Evolutionary conservation across 2,797 vertebrate species (phyloP), one percentile per base, ranked within the genome.

Genomic region (Typhlichthys subterraneus): DNA sequence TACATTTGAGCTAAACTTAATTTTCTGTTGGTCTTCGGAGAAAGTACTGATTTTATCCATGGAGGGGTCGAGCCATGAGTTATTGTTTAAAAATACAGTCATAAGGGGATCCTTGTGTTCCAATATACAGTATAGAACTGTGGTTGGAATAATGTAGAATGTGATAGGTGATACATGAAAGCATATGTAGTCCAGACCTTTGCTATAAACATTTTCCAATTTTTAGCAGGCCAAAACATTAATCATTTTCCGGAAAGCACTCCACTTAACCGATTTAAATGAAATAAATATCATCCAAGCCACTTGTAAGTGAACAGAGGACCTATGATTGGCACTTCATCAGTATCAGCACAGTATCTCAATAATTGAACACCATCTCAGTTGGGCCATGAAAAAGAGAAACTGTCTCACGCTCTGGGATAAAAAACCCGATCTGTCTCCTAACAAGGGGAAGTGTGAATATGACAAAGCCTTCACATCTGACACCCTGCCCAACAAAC

Each of bases 401-500:
- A 90, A 90, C 84, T 68, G 81, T 74, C 63, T 7, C 38, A 67
- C 72, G 80, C 80, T 82, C 82, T 75, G 77, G 67, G 75, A 81
- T 79, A 69, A 85, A 88, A 81, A 91, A 93, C 89, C 77, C 74
- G 89, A 92, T 89, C 89, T 47, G 67, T 15, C 71, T 73, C 75
- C 64, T 68, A 73, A 89, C 85, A 83, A 85, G 90, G 62, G 75
- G 78, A 89, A 87, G 89, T 91, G 89, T 85, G 89, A 92, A 91
- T 86, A 89, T 85, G 84, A 92, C 90, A 91, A 90, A 86, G 84
- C 76, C 88, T 56, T 76, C 73, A 75, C 77, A 87, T 82, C 82
- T 85, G 91, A 94, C 87, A 92, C 91, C 90, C 74, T 80, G 80
- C 63, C 81, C 87, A 82, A 86, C 90, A 91, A 89, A 88, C 87